phyloP scores from a whole-genome alignment of 2,888 invertebrate species.

The Oscheius sp. region DNA sequence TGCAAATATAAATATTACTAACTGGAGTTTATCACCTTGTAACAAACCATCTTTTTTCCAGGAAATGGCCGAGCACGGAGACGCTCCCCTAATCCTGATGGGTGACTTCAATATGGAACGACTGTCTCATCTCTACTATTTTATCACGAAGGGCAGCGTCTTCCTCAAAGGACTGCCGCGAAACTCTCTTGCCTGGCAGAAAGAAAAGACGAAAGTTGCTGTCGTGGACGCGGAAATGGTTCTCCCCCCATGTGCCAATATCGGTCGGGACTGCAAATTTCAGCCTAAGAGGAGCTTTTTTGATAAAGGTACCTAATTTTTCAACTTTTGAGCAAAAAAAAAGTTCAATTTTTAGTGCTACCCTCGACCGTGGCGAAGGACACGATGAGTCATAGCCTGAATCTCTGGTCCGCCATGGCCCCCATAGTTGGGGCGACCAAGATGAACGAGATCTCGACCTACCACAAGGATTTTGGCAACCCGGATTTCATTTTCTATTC shows the following conservation, averaged over 20 bases:
- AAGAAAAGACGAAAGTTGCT: conserved; percentile 9
- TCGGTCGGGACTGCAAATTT: conserved; percentile 26
- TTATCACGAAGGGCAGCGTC: conserved; percentile 77
- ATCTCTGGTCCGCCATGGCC: conserved; percentile 38
- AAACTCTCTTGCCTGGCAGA: conserved; percentile 32
- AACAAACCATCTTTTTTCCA: not conserved
- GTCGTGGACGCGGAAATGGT: conserved; percentile 13
- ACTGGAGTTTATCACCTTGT: too few species aligned
- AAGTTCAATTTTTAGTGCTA: too few species aligned
- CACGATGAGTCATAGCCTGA: conserved; percentile 39
- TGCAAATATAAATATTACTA: too few species aligned
- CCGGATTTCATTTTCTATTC: conserved; percentile 70
- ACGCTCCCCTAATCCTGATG: conserved; percentile 83
- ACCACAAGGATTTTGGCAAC: conserved; percentile 52
- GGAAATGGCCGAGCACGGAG: conserved; percentile 16
- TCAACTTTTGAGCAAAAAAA: not conserved
- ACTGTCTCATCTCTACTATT: conserved; percentile 81
- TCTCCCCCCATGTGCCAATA: conserved; percentile 3
- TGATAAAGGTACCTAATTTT: not conserved
- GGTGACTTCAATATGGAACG: conserved; percentile 93
- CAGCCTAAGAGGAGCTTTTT: not conserved
- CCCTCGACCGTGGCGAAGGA: not conserved
- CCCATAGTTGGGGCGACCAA: not conserved
- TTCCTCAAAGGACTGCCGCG: conserved; percentile 33
- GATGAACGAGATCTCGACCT: conserved; percentile 51